Evolutionary conservation across 2,113 vertebrate species (phyloP).

Genomic region (Oncorhynchus clarkii): DNA sequence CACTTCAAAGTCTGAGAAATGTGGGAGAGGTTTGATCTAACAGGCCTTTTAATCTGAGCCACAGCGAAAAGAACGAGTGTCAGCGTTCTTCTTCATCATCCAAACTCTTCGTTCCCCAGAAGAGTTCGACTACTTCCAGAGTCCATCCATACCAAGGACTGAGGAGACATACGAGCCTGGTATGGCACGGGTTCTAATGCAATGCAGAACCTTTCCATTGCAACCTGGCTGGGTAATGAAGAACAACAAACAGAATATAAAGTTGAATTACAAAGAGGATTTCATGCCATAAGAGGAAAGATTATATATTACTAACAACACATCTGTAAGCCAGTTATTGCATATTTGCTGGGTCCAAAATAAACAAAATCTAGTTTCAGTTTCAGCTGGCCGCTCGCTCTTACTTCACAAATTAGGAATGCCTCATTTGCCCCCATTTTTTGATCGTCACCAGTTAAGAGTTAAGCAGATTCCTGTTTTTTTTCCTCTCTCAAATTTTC

Average conservation of each 20-base stretch:
- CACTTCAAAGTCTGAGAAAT: slow-evolving; percentile 55
- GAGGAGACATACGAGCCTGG: slow-evolving; percentile 21
- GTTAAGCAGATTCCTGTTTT: slow-evolving; percentile 28
- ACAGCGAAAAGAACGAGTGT: neutral
- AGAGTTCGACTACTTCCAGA: neutral
- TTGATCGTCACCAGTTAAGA: slow-evolving; percentile 40
- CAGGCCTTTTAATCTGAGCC: slow-evolving; percentile 50
- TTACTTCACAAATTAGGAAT: slow-evolving; percentile 49
- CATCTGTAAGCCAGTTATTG: slow-evolving; percentile 47
- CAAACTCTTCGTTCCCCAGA: no score
- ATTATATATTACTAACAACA: slow-evolving; percentile 57
- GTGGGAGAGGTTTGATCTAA: slow-evolving; percentile 50
- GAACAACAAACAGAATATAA: slow-evolving; percentile 55
- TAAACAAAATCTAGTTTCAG: slow-evolving; percentile 38
- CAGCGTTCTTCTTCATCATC: no score
- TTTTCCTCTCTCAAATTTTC: slow-evolving; percentile 12
- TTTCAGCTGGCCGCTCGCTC: no score
- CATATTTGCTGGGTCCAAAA: slow-evolving; percentile 53
- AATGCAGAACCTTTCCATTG: slow-evolving; percentile 55
- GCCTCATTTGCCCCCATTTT: slow-evolving; percentile 32
- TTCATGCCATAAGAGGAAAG: slow-evolving; percentile 22
- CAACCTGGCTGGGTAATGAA: slow-evolving; percentile 46
- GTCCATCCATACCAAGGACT: slow-evolving; percentile 7
- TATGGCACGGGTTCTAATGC: slow-evolving; percentile 23
- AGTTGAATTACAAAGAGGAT: slow-evolving; percentile 43